Evolutionary conservation across 2,113 vertebrate genomes (phyloP), one percentile per base, ranked within the genome.

Genomic region (Ammodytes dubius): DNA sequence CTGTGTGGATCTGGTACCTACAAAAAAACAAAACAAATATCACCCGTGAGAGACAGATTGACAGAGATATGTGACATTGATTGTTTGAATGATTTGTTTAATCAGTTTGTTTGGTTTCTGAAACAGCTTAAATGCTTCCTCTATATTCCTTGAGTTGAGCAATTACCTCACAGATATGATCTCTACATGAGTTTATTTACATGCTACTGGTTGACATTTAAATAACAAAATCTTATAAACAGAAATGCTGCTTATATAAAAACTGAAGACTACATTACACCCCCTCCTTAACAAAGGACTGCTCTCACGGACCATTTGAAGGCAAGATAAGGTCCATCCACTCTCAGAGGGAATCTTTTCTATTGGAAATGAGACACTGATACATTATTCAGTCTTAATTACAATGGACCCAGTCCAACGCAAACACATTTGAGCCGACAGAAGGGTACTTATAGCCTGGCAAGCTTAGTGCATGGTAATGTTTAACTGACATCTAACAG

Each of bases 1-100:
- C 98, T 0, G 98, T 99, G 91, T 99, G 98, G 87, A 99, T 99
- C 93, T 99, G 98, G 92, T 99, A 99, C 93, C 98, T 99, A 74
- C 10, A 45, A 88, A 59, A 89, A 77, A 13, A 50, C 49, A 50
- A 53, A 47, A 91, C 14, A 76, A 3, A 73, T 9, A 46, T 10
- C 17, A 53, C 4, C 43, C 0, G 2, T 74, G 3, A 79, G 42
- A 73, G 13, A 47, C 14, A 45, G 11, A 37, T 47, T 60, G 1
- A 7, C 37, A 46, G 43, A 54, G 45, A 76, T 35, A 12, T 50
- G 3, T 10, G 42, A 47, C 5, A 6, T 35, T 49, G 4, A 57
- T 17, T 5, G 37, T 43, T 46, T 46, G 13, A 77, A 39, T 27
- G 27, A 27, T 27, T 27, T 27, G 27, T 27, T 27, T 27, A 27